A percentile compares a stretch with the other conserved stretches of the same genome.
These are phyloP conservation scores for Tachina lurida DNA, from an alignment of 2,888 invertebrate species.

Conservation along the genomic window DNA sequence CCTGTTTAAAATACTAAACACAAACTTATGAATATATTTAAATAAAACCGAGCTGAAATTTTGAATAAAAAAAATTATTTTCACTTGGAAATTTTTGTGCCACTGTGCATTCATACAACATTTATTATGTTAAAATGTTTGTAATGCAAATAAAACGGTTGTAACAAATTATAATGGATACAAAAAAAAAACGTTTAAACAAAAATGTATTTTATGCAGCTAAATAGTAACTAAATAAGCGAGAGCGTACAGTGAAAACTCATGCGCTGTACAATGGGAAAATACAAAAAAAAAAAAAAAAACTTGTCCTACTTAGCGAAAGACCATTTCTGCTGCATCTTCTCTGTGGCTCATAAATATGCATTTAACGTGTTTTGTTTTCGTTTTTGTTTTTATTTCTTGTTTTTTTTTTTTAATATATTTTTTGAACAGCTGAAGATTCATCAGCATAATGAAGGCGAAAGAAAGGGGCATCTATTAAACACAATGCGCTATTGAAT, in stretches of 20 bases:
- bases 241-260: slow-evolving; percentile 40
- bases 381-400: not conserved
- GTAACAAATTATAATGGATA: slow-evolving; percentile 32
- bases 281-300: slow-evolving; percentile 31
- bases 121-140: slow-evolving; percentile 50
- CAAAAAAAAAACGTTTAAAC: slow-evolving; percentile 32
- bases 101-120: slow-evolving; percentile 44
- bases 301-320: slow-evolving; percentile 69
- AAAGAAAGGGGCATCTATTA: slow-evolving; percentile 59
- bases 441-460: slow-evolving; percentile 50
- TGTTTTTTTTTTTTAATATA: not conserved
- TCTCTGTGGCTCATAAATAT: slow-evolving; percentile 64
- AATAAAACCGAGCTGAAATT: not conserved
- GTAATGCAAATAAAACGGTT: slow-evolving; percentile 49
- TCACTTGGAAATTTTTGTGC: not conserved
- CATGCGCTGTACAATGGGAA: slow-evolving; percentile 24
- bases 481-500: slow-evolving; percentile 33
- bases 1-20: no score
- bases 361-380: slow-evolving; percentile 47
- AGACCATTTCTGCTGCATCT: slow-evolving; percentile 44
- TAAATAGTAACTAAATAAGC: slow-evolving; percentile 29
- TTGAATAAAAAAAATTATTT: not conserved
- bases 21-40: not conserved
- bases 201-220: slow-evolving; percentile 42
- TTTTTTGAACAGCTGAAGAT: slow-evolving; percentile 40